Evolutionary conservation across 2,797 vertebrate species (phyloP), one percentile per base, ranked within the genome.

Genomic region (Peromyscus melanophrys): DNA sequence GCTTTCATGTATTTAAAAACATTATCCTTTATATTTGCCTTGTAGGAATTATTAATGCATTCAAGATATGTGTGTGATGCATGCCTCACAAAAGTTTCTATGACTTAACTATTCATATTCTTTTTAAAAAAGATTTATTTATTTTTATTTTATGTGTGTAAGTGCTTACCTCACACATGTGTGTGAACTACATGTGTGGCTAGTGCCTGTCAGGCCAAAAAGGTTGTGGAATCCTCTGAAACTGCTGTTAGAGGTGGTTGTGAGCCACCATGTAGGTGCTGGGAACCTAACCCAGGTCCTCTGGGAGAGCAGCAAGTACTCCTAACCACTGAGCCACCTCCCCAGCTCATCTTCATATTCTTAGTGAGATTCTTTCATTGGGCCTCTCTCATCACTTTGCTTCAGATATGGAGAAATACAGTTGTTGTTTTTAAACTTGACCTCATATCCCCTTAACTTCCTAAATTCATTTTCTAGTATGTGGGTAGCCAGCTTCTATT

Each of bases 391-490:
- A 55, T 4, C 14, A 11, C 6, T 82, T 75, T 69, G 52, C 34
- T 69, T 25, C 34, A 61, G 52, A 29, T 34, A 29, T 40, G 27
- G 43, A 21, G 76, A 75, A 81, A 75, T 91, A 37, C 3, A 78
- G 25, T 49, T 23, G 7, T 40, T 52, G 87, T 73, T 71, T 87
- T 77, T 49, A 25, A 37, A 63, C 43, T 61, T 82, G 25, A 37
- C 3, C 34, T 73, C 37, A 2, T 63, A 75, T 43, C 49, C 6
- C 31, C 27, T 75, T 65, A 59, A 21, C 55, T 78, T 65, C 23
- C 25, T 89, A 80, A 92, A 85, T 80, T 89, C 1, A 55, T 80
- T 96, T 80, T 46, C 71, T 92, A 40, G 37, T 29, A 55, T n/a
- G n/a, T n/a, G n/a, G n/a, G n/a, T n/a, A n/a, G n/a, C n/a, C n/a